Conservation (phyloP, 2,113 vertebrate species). For the Pelobates fuscus region DNA sequence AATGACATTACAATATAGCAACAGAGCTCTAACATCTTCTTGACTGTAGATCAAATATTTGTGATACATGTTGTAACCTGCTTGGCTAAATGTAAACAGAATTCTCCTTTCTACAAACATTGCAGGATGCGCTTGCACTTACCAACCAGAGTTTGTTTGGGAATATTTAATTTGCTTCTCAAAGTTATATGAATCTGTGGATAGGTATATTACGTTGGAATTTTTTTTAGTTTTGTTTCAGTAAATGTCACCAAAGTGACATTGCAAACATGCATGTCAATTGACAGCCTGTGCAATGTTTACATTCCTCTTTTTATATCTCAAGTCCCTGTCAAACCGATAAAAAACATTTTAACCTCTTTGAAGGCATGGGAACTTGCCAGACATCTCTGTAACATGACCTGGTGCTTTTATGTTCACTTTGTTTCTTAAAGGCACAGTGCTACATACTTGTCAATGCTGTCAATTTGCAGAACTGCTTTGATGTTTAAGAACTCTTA, state of each 20-base stretch:
- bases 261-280: constrained; percentile 15
- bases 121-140: constrained; percentile 20
- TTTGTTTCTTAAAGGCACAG: constrained; percentile 19
- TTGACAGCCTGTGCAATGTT: constrained; percentile 17
- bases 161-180: not conserved
- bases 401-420: not conserved
- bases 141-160: not conserved
- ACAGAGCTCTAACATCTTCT: not conserved
- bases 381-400: constrained; percentile 10
- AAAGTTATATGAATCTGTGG: not conserved
- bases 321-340: constrained; percentile 17
- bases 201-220: not conserved
- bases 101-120: constrained; percentile 16
- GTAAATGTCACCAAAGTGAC: constrained; percentile 12
- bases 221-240: not conserved
- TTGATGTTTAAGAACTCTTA: not conserved
- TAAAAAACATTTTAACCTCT: constrained; percentile 19
- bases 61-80: constrained; percentile 28
- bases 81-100: constrained; percentile 18
- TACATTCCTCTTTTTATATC: constrained; percentile 30
- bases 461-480: not conserved
- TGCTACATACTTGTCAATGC: constrained; percentile 1
- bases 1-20: not conserved
- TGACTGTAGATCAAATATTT: constrained; percentile 34
- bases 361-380: constrained; percentile 39